Percentiles rank a stretch among this genome's conserved stretches.
phyloP scores from a whole-genome alignment of 2,797 vertebrate genomes.

The Sitta carolinensis region DNA sequence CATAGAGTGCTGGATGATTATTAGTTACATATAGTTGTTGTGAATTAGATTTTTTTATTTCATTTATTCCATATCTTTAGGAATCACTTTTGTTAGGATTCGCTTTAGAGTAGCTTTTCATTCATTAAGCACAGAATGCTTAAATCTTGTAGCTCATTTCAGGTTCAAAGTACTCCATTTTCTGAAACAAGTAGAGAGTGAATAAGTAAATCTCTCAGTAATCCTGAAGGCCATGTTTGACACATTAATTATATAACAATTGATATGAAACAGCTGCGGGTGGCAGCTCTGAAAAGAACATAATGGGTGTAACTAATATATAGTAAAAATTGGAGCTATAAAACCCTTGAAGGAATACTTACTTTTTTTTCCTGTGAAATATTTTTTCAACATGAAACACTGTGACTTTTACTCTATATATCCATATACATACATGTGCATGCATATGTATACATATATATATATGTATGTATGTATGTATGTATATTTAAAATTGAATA shows the following conservation, averaged over 20 bases:
- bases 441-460: too few relatives aligned
- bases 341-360: neutral
- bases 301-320: neutral
- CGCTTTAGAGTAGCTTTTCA: neutral
- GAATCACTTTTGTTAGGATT: neutral
- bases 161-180: neutral
- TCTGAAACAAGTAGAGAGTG: neutral
- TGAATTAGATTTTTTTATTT: neutral
- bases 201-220: neutral
- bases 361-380: neutral
- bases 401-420: neutral
- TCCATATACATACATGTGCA: rapidly evolving
- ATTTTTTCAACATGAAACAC: neutral
- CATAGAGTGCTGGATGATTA: neutral
- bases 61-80: neutral
- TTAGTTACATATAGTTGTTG: neutral
- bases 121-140: neutral
- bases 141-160: neutral
- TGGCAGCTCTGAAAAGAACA: neutral
- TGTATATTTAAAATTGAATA: neutral
- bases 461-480: too few relatives aligned
- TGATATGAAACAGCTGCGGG: neutral
- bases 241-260: neutral
- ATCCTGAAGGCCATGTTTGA: neutral
- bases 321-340: neutral